Base-by-base conservation (phyloP, 2,888 invertebrate species). In the Pristionchus maxplancki region DNA sequence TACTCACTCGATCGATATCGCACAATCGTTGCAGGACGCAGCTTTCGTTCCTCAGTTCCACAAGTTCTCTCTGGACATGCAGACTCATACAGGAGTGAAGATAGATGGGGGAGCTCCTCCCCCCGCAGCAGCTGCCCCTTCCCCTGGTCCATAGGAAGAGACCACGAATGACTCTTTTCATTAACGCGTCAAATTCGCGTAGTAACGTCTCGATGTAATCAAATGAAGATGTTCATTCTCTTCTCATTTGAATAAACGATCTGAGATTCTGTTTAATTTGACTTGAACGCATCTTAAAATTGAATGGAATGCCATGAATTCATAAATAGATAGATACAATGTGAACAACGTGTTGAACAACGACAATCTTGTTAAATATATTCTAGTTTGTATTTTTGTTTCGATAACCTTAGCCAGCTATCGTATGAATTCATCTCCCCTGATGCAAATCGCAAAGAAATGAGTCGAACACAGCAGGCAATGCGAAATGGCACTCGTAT, bases 1-100 rank as follows among this genome's bases (percentile, higher is more conserved):
- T 78, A 37, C 15, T 13, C 31, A 8, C 11, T 31, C 81, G 9
- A 78, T 31, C 44, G 78, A 31, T 24, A 28, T 13, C n/a, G 8
- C 6, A 48, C 17, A 48, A 81, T 48, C 81, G 81, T 81, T 81
- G 50, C 81, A 81, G 81, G 81, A 81, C 8, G 2, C 81, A 4
- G 9, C 81, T 2, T n/a, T 13, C 3, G 31, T 31, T 13, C n/a
- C n/a, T 20, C 20, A 40, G 20, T 81, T 81, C 50, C 20, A 17
- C 24, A 81, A 81, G 81, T 48, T 50, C 28, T 48, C n/a, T 8
- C 1, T 31, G 81, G 81, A 44, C 50, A n/a, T 81, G 50, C 81
- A 50, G 31, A 50, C 81, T 28, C 81, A 31, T 15, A 81, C 81
- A 15, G 81, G 81, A 81, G 44, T 81, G 48, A 81, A 81, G 50